Base-by-base conservation (phyloP, 2,113 vertebrate species). In the Mirounga angustirostris region DNA sequence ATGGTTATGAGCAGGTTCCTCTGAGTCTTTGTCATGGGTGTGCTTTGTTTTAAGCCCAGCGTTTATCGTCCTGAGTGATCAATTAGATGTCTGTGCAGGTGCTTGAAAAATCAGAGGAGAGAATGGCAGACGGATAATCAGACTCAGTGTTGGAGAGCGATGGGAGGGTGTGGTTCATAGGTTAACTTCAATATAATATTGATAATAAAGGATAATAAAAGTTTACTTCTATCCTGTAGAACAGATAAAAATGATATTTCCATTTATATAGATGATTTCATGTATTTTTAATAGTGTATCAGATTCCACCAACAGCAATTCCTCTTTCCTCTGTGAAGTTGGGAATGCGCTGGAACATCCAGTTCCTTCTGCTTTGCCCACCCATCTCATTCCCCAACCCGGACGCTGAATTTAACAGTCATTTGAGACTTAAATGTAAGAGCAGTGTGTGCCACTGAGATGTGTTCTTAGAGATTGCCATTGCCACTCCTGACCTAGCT, bases 231-330 rank as follows among this genome's bases (percentile, higher is more conserved):
- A 0, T 85, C 52, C 52, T 88, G 13, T 61, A 90, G 78, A 91
- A 52, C 82, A 79, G 26, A 63, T 43, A 85, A 76, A 89, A 80
- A 24, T 61, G 83, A 46, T 83, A 59, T 74, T 86, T 93, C 87
- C 83, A 76, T 83, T 81, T 97, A 26, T 40, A 11, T 59, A 80
- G 30, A 11, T 78, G 59, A 65, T 91, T 71, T 94, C 71, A 56
- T 82, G 21, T 96, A 43, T 88, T 96, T 97, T 95, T 91, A 89
- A 94, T 91, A 67, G 46, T 71, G 16, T 92, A 61, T 89, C 67
- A 83, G 40, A 95, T 94, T 96, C 36, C 52, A 97, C 11, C 76
- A 81, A 16, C 40, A 58, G 5, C 21, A 54, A 8, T 92, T 89
- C 88, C 85, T 89, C 40, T 93, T 91, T 97, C 63, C 36, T 91